Base-by-base conservation (phyloP, 2,113 vertebrate species). In the Mastomys natalensis region DNA sequence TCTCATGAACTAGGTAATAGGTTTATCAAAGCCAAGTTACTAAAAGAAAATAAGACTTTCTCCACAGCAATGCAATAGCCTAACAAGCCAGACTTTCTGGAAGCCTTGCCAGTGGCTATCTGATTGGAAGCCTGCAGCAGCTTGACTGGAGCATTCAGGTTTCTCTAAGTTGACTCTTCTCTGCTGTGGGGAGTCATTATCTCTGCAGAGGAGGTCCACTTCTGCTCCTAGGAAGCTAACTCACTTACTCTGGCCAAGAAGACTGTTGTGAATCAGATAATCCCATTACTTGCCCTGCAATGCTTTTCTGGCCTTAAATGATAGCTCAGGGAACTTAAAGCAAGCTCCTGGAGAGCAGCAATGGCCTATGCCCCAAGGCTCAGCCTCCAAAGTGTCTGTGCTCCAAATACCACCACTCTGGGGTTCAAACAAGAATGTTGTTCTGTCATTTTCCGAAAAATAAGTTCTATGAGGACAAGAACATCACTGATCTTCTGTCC, bases 161-260 rank as follows among this genome's bases (percentile, higher is more conserved):
- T 53, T 37, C 66, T 64, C 64, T 80, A 21, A 81, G 45, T 68
- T 7, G 40, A 68, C 86, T 60, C 94, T 45, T 72, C 29, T 43
- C 53, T 15, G 53, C 34, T 87, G 34, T 78, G 43, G 78, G 22
- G 78, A 94, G 60, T 89, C 95, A 82, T 90, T 92, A 64, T 85
- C 70, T 80, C 26, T 45, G 21, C 48, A 62, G 78, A 92, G 77
- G 37, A 82, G 93, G 89, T 55, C 22, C 31, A 40, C 37, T 51
- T 80, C 87, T 53, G 34, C 58, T 43, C 91, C 84, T 84, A 95
- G 92, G 95, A 91, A 91, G 80, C 92, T 73, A 95, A 89, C 77
- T 48, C 26, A 84, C 89, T 94, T 89, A 82, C 89, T 97, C 81
- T 72, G 95, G 40, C 86, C 89, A 55, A 95, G 60, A 94, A 96